phyloP scores from a whole-genome alignment of 2,113 vertebrate species.

The Aphyosemion australe region DNA sequence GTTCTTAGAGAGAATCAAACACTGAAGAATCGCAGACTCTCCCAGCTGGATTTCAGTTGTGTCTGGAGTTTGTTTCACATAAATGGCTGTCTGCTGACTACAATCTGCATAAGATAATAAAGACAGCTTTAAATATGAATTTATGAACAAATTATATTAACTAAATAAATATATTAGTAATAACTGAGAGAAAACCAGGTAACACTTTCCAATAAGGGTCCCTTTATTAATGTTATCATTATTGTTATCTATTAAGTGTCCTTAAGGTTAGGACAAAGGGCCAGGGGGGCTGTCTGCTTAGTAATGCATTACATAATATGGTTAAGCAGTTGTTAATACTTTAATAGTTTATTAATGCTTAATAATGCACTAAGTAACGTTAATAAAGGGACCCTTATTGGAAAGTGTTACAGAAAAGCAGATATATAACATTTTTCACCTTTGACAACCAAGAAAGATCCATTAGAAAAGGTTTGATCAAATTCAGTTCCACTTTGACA shows the following conservation, averaged over 20 bases:
- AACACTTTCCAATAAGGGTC: too few relatives aligned
- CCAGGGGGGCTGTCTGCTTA: too few relatives aligned
- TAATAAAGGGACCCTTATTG: too few relatives aligned
- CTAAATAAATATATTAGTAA: neutral
- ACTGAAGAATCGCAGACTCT: conserved; percentile 29
- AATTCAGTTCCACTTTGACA: neutral
- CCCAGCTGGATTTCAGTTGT: conserved; percentile 21
- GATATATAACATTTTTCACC: conserved; percentile 1
- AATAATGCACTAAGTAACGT: too few relatives aligned
- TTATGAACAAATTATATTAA: neutral
- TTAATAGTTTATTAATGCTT: too few relatives aligned
- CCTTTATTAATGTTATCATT: too few relatives aligned
- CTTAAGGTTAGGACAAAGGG: too few relatives aligned
- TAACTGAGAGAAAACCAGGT: too few relatives aligned
- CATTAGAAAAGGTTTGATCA: neutral
- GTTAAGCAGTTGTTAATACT: too few relatives aligned
- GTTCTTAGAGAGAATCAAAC: conserved; percentile 42
- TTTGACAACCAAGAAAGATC: conserved; percentile 18
- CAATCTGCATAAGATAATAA: conserved; percentile 22
- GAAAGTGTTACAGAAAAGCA: too few relatives aligned
- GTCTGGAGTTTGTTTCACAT: conserved; percentile 31
- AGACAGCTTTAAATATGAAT: neutral
- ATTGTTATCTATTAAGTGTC: too few relatives aligned
- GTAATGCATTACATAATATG: too few relatives aligned
- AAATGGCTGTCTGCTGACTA: neutral